A percentile compares a stretch with the other conserved stretches of the same genome.
Evolutionary conservation across 2,888 invertebrate species (phyloP).

Genomic region (Lycocerus yunnanus): DNA sequence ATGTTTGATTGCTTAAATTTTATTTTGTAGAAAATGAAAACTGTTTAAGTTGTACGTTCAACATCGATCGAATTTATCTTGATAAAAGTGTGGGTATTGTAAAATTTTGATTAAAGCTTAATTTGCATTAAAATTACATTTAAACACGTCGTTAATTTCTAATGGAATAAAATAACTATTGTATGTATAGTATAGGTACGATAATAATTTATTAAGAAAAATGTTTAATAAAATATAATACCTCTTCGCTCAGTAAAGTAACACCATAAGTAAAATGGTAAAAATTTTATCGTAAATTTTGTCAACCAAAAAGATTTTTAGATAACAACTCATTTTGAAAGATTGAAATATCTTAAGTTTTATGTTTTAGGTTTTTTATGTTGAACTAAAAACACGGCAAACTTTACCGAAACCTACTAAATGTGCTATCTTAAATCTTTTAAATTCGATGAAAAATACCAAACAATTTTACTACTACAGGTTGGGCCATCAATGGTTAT

Average conservation of each 20-base stretch:
- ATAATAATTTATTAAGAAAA: not conserved
- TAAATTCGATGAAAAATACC: conserved; percentile 22
- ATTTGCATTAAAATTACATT: not conserved
- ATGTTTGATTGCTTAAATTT: not conserved
- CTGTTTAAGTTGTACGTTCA: not conserved
- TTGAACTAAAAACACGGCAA: conserved; percentile 6
- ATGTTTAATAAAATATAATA: not conserved
- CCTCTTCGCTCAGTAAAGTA: conserved; percentile 16
- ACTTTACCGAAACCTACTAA: not conserved
- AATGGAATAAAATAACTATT: not conserved
- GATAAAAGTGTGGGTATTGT: not conserved
- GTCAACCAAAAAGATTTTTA: conserved; percentile 27
- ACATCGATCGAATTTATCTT: too few species aligned
- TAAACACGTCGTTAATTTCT: not conserved
- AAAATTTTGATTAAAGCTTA: not conserved
- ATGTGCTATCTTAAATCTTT: conserved; percentile 20
- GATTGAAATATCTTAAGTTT: conserved; percentile 30
- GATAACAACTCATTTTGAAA: conserved; percentile 26
- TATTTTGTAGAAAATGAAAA: not conserved
- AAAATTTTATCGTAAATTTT: conserved; percentile 25
- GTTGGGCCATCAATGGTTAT: conserved; percentile 17
- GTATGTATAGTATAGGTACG: not conserved
- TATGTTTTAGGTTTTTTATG: conserved; percentile 20
- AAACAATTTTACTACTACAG: conserved; percentile 19
- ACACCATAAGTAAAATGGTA: conserved; percentile 26